Conservation (phyloP, 2,113 vertebrate genomes). For the Laticauda colubrina region DNA sequence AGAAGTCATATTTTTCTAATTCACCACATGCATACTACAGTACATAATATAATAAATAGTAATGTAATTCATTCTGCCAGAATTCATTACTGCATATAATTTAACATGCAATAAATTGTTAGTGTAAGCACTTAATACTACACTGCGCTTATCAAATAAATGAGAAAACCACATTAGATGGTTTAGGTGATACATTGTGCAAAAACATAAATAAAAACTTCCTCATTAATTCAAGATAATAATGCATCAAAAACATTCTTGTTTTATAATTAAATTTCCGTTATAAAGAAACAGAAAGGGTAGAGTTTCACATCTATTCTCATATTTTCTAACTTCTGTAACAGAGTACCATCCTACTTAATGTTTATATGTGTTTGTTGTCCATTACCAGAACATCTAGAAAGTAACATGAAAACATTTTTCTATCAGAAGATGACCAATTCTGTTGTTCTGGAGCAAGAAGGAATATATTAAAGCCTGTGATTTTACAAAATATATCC, state of each 20-base stretch:
- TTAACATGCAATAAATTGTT: slow-evolving; percentile 43
- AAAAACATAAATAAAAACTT: not conserved
- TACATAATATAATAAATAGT: not conserved
- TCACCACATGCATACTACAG: not conserved
- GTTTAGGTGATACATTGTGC: slow-evolving; percentile 12
- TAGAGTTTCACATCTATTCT: not conserved
- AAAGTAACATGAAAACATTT: not conserved
- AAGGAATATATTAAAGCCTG: not conserved
- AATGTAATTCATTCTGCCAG: not conserved
- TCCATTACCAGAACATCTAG: not conserved
- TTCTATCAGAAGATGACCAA: not conserved
- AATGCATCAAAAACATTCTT: not conserved
- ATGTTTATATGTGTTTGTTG: not conserved
- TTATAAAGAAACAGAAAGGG: not conserved
- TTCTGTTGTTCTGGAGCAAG: not conserved
- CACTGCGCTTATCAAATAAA: slow-evolving; percentile 43
- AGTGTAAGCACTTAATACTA: slow-evolving; percentile 54
- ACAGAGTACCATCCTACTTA: not conserved
- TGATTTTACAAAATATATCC: not conserved
- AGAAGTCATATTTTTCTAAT: not conserved
- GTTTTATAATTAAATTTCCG: not conserved
- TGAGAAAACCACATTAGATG: slow-evolving; percentile 28
- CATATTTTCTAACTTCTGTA: not conserved
- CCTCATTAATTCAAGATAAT: slow-evolving; percentile 6
- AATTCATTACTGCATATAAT: not conserved